Evolutionary conservation across 2,797 vertebrate species (phyloP).

Genomic region (Trachops cirrhosus): DNA sequence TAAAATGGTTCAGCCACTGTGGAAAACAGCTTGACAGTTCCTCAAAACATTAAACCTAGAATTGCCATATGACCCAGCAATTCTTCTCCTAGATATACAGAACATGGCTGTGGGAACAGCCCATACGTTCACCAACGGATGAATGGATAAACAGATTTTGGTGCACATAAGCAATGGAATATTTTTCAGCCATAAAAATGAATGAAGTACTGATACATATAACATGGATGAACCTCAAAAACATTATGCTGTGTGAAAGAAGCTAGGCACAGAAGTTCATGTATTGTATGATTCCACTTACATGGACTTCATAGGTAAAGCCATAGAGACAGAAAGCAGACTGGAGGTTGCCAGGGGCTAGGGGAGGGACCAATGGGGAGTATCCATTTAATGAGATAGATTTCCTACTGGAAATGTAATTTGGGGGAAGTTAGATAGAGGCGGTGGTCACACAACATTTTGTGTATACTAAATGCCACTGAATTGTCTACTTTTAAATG

Average conservation of each 20-base stretch:
- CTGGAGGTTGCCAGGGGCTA: background rate
- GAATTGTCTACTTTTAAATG: background rate
- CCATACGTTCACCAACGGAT: background rate
- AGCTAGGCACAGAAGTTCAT: background rate
- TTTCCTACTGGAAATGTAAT: background rate
- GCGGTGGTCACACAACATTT: background rate
- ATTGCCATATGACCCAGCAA: background rate
- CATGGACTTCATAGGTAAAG: background rate
- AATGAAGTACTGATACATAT: background rate
- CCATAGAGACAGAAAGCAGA: background rate
- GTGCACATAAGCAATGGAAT: background rate
- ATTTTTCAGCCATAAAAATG: background rate
- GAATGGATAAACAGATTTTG: background rate
- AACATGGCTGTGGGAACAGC: background rate
- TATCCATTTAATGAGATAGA: background rate
- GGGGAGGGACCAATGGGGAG: background rate
- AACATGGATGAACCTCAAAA: background rate
- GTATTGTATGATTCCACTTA: background rate
- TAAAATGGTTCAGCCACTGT: background rate
- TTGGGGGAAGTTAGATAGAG: background rate
- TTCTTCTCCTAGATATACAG: background rate
- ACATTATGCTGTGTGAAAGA: background rate
- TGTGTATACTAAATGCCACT: background rate
- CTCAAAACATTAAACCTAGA: background rate
- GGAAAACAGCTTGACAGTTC: background rate